Percentiles rank a stretch among this genome's conserved stretches.
Evolutionary conservation across 1,140 invertebrate genomes (phyloP).

Genomic region (Zaprionus africanus): DNA sequence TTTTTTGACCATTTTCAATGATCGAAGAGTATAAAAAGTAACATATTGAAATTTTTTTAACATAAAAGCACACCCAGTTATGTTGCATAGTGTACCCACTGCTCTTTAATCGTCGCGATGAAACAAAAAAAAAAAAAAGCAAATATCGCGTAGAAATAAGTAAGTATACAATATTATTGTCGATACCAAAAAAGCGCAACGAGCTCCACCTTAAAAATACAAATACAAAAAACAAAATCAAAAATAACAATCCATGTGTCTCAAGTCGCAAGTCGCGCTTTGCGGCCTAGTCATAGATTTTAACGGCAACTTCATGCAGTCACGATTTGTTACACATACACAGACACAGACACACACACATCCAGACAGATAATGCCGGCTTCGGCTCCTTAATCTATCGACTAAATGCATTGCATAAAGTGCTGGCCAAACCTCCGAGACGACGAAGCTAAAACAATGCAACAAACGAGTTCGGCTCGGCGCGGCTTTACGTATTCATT

Average conservation of each 20-base stretch:
- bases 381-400: constrained; percentile 41
- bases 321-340: constrained; percentile 68
- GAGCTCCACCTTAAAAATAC: constrained; percentile 74
- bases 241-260: constrained; percentile 39
- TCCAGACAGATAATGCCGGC: constrained; percentile 5
- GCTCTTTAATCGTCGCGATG: not conserved
- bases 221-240: not conserved
- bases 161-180: constrained; percentile 21
- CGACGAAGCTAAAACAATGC: constrained; percentile 45
- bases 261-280: constrained; percentile 50
- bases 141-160: not conserved
- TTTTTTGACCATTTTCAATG: no score
- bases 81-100: constrained; percentile 6
- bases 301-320: constrained; percentile 80
- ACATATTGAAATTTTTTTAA: not conserved
- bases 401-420: constrained; percentile 60
- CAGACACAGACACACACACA: constrained; percentile 4
- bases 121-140: constrained; percentile 4
- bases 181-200: constrained; percentile 29
- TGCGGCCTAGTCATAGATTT: constrained; percentile 61
- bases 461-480: constrained; percentile 51
- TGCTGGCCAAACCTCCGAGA: constrained; percentile 45
- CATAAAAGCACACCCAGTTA: not conserved
- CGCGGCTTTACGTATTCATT: constrained; percentile 27
- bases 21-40: no score